Conservation (phyloP, 2,888 invertebrate species). For the Watsonalla binaria region DNA sequence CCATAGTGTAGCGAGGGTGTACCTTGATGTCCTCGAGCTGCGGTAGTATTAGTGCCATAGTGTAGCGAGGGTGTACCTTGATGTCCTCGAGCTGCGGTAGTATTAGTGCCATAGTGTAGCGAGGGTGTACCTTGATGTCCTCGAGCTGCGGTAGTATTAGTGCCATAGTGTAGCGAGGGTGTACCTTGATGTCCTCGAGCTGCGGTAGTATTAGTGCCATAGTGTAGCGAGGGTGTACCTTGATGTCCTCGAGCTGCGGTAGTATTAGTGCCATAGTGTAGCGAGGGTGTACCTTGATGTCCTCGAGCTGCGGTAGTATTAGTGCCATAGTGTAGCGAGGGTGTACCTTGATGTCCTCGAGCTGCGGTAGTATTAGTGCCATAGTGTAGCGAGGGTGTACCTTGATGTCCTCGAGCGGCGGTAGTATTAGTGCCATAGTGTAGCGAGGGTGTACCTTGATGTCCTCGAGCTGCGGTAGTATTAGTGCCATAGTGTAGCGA, state of each 20-base stretch:
- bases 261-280: too few species aligned
- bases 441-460: slow-evolving; percentile 37
- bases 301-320: background rate
- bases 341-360: slow-evolving; percentile 41
- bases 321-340: too few species aligned
- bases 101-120: background rate
- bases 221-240: slow-evolving; percentile 25
- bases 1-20: background rate
- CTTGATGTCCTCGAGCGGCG: too few species aligned
- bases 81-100: slow-evolving; percentile 12
- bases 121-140: slow-evolving; percentile 23
- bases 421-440: background rate
- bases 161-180: too few species aligned
- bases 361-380: too few species aligned
- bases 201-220: background rate
- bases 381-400: too few species aligned
- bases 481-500: too few species aligned
- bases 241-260: slow-evolving; percentile 28
- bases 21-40: background rate
- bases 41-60: too few species aligned
- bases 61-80: slow-evolving; percentile 51
- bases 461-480: slow-evolving; percentile 13
- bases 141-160: too few species aligned
- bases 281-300: too few species aligned
- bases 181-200: too few species aligned